Base-by-base conservation (phyloP, 2,113 vertebrate genomes). In the Strix uralensis region DNA sequence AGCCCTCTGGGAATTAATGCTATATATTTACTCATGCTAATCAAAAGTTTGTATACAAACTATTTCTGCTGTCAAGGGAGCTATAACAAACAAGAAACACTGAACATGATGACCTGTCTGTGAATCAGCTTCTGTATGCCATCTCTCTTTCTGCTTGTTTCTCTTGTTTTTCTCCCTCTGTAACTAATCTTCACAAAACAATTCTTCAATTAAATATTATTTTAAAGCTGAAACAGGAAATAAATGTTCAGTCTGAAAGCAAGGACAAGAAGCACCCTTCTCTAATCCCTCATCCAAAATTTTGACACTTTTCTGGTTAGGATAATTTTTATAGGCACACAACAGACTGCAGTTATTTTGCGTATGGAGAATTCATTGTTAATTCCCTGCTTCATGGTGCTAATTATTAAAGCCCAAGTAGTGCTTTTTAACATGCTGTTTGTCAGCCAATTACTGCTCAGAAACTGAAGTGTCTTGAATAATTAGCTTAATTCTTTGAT, bases 1-100 rank as follows among this genome's bases (percentile, higher is more conserved):
- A 32, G 42, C 52, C 77, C 18, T 62, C 58, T 91, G 42, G 75
- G 57, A 97, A 92, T 95, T 93, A 87, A 81, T 92, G 58, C 46
- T 86, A 19, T 18, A 58, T 74, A 57, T 94, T 94, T 59, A 59
- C 36, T 93, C 81, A 79, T 55, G 83, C 89, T 96, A 92, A 97
- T 97, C 84, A 93, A 47, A 96, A 86, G 67, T 47, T 72, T 55
- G 66, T 67, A 49, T 78, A 73, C 58, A 34, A 92, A 88, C 29
- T 46, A 61, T 78, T 86, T 95, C n/a, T 94, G 84, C 80, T 98
- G 84, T 67, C 57, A 86, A 80, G 70, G 30, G 66, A 90, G 11
- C n/a, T 82, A 10, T 7, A 92, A 27, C 23, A 78, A 80, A 23
- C 47, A 88, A 52, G 77, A 74, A 94, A 77, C 44, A 91, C 38